phyloP scores from a whole-genome alignment of 2,888 invertebrate species.

The Andrena flavipes region DNA sequence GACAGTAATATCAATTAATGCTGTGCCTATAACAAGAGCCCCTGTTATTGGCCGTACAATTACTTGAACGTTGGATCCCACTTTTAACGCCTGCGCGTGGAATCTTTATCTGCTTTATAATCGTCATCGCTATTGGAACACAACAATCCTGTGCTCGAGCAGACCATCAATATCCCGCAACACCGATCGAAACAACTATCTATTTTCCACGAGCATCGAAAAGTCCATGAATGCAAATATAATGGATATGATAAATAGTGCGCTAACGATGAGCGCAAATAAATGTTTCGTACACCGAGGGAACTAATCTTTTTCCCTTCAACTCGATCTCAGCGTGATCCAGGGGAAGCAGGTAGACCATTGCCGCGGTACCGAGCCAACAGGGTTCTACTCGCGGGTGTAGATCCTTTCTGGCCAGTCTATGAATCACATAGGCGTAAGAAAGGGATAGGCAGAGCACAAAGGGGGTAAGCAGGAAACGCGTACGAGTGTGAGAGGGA shows the following conservation, averaged over 20 bases:
- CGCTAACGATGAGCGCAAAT: constrained; percentile 32
- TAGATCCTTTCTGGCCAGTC: constrained; percentile 63
- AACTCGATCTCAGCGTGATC: constrained; percentile 46
- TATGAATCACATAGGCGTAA: constrained; percentile 70
- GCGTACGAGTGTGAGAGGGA: constrained; percentile 32
- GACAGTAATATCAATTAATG: constrained; percentile 10
- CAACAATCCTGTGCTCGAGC: background rate
- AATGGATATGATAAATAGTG: constrained; percentile 28
- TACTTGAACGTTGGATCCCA: background rate
- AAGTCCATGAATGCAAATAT: constrained; percentile 11
- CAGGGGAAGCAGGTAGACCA: constrained; percentile 47
- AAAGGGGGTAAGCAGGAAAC: constrained; percentile 57
- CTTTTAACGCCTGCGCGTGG: background rate
- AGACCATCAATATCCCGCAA: background rate
- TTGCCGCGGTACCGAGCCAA: constrained; percentile 31
- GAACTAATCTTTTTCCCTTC: constrained; percentile 34
- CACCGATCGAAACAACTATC: constrained; percentile 3
- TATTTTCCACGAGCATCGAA: constrained; percentile 7
- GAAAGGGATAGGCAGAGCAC: constrained; percentile 53
- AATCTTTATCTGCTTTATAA: background rate
- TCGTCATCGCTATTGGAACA: background rate
- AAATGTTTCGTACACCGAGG: constrained; percentile 24
- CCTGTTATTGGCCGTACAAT: background rate
- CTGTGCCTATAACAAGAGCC: background rate
- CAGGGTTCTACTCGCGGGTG: constrained; percentile 57